Conservation (phyloP, 2,113 vertebrate genomes). For the Misgurnus mizolepis region DNA sequence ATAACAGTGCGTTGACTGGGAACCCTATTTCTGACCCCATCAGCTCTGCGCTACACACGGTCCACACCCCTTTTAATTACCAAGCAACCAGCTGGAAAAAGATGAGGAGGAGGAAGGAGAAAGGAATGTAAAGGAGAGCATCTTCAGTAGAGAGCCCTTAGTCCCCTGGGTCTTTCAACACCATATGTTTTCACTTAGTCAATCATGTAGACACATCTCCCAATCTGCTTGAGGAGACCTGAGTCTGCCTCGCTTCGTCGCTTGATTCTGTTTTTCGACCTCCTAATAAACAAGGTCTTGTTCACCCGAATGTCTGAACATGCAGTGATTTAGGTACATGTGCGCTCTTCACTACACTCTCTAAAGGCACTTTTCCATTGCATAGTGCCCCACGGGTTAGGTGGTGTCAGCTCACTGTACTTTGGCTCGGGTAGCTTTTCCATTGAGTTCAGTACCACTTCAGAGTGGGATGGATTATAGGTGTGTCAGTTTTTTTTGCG, state of each 20-base stretch:
- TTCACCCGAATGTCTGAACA: slow-evolving; percentile 50
- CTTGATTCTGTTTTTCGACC: slow-evolving; percentile 54
- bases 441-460: no score
- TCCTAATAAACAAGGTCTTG: slow-evolving; percentile 64
- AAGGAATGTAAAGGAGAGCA: slow-evolving; percentile 10
- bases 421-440: no score
- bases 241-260: slow-evolving; percentile 48
- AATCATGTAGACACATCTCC: slow-evolving; percentile 67
- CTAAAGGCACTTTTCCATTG: no score
- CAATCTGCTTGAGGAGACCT: slow-evolving; percentile 60
- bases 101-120: not conserved
- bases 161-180: slow-evolving; percentile 55
- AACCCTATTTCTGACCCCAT: slow-evolving; percentile 58
- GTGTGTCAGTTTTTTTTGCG: no score
- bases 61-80: slow-evolving; percentile 65
- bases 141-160: slow-evolving; percentile 48
- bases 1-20: slow-evolving; percentile 24
- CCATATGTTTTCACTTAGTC: slow-evolving; percentile 76
- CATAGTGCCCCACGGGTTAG: no score
- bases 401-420: no score
- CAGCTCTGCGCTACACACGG: slow-evolving; percentile 43
- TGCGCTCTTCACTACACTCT: no score
- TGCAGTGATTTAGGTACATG: not conserved
- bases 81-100: slow-evolving; percentile 62
- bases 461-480: no score